Conservation (phyloP, 35 echinoderm and acorn worm species). For the Hemicentrotus pulcherrimus region DNA sequence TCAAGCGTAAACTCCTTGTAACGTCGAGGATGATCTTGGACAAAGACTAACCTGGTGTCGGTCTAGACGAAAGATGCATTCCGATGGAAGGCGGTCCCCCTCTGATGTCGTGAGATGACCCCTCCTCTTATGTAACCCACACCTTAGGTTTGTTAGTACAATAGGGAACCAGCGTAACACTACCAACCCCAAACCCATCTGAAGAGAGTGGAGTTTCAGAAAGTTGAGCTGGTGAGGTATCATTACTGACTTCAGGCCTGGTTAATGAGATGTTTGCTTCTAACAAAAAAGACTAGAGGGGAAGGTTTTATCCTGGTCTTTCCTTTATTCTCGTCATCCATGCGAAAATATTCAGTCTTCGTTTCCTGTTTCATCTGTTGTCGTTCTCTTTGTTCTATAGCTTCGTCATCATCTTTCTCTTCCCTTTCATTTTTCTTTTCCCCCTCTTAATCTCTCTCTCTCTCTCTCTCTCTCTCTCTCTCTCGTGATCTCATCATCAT, state of each 20-base stretch:
- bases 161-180: background rate
- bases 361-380: too few relatives aligned
- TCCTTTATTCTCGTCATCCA: background rate
- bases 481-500: background rate
- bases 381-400: background rate
- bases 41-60: background rate
- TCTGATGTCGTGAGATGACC: background rate
- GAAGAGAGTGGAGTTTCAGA: background rate
- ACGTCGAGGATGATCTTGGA: background rate
- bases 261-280: slow-evolving; percentile 5
- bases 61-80: background rate
- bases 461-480: background rate
- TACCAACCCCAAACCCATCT: background rate
- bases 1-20: background rate
- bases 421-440: background rate
- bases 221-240: background rate
- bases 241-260: background rate
- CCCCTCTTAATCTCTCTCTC: background rate
- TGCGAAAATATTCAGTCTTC: background rate
- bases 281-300: background rate
- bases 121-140: background rate
- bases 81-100: background rate
- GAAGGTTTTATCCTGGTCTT: background rate
- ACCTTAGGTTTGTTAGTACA: background rate
- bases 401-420: background rate